Evolutionary conservation across 2,113 vertebrate species (phyloP).

Genomic region (Calidris pygmaea): DNA sequence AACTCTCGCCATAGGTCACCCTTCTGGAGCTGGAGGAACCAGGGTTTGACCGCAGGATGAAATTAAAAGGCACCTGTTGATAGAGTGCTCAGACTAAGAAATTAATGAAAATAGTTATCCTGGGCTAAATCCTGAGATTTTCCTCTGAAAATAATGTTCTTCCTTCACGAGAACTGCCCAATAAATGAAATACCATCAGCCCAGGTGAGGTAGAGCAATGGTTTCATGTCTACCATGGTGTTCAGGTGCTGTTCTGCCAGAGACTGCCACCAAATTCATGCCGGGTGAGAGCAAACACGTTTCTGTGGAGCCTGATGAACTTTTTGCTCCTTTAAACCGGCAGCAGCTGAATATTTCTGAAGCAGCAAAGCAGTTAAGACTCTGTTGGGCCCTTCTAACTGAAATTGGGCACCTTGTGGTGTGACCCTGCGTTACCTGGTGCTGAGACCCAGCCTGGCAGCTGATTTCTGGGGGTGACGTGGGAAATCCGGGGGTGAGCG

Average conservation of each 20-base stretch:
- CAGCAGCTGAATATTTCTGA: rapidly evolving
- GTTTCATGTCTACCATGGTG: neutral
- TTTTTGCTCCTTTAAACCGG: no score
- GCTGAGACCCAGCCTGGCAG: neutral
- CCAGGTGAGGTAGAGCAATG: neutral
- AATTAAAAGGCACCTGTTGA: neutral
- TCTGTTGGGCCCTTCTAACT: neutral
- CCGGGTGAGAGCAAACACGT: rapidly evolving
- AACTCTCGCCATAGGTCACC: neutral
- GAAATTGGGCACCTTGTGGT: neutral
- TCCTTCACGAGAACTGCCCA: neutral
- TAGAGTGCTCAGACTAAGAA: neutral
- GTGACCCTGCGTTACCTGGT: neutral
- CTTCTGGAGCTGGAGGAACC: no score
- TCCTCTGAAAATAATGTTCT: neutral
- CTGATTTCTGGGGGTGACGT: neutral
- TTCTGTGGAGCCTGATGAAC: rapidly evolving
- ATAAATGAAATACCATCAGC: rapidly evolving
- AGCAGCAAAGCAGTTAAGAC: neutral
- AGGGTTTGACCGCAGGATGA: no score
- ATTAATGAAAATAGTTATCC: neutral
- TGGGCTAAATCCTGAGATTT: neutral
- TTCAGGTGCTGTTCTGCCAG: neutral
- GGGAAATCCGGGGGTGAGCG: neutral
- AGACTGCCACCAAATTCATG: rapidly evolving